These are phyloP conservation scores for Chascanopsetta lugubris DNA, from an alignment of 2,113 vertebrate species.

Conservation along the genomic window DNA sequence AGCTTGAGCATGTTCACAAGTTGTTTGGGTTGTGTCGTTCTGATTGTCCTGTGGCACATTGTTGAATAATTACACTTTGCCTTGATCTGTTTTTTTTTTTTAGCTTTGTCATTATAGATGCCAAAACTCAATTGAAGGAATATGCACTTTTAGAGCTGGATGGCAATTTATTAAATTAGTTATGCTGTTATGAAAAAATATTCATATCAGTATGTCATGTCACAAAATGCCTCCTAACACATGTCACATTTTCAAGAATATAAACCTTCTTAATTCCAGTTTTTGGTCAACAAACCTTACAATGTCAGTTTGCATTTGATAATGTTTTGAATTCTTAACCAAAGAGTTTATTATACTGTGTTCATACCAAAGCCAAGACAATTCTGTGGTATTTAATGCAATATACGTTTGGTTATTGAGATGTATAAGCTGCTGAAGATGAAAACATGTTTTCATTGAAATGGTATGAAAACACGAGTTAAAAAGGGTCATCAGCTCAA, in stretches of 20 bases:
- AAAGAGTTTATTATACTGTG: slow-evolving; percentile 3
- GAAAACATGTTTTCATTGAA: no score
- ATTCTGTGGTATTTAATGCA: slow-evolving; percentile 1
- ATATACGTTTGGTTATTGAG: not conserved
- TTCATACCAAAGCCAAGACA: slow-evolving; percentile 4
- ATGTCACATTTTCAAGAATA: slow-evolving; percentile 2
- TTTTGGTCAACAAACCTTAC: not conserved
- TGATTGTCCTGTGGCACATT: slow-evolving; percentile 26
- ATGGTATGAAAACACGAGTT: no score
- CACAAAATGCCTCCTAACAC: not conserved
- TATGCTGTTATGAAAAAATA: not conserved
- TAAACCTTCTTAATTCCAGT: not conserved
- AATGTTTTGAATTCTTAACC: not conserved
- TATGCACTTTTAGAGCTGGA: not conserved
- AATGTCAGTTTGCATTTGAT: not conserved
- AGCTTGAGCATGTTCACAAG: slow-evolving; percentile 11
- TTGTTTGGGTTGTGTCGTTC: not conserved
- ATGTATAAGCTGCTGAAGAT: not conserved
- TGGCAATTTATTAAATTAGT: not conserved
- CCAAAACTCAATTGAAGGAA: slow-evolving; percentile 1
- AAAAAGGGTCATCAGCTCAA: not conserved
- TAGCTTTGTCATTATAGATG: slow-evolving; percentile 1
- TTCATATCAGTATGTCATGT: not conserved
- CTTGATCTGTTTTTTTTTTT: slow-evolving; percentile 7
- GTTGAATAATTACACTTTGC: not conserved